Percentiles rank a stretch among this genome's conserved stretches.
phyloP scores from a whole-genome alignment of 2,113 vertebrate species.

The Brachypteracias leptosomus region DNA sequence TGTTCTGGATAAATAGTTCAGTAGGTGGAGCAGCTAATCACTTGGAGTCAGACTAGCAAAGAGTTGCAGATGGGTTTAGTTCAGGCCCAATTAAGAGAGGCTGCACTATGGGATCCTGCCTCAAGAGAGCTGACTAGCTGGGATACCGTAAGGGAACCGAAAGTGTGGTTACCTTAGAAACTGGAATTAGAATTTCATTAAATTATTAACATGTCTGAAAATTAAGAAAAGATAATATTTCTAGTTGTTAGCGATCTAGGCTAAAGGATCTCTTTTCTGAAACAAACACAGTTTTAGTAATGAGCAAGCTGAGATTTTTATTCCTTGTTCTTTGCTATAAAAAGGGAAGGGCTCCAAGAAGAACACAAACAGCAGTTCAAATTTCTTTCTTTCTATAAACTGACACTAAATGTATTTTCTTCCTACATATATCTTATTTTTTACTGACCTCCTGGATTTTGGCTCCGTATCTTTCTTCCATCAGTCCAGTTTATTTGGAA shows the following conservation, averaged over 20 bases:
- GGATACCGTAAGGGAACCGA: background rate
- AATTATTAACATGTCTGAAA: constrained; percentile 79
- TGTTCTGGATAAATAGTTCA: background rate
- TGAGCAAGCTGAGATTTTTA: constrained; percentile 76
- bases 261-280: constrained; percentile 79
- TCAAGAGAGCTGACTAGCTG: background rate
- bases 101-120: background rate
- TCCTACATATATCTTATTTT: background rate
- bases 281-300: constrained; percentile 76
- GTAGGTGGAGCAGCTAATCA: background rate
- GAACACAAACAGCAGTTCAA: constrained; percentile 58
- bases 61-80: background rate
- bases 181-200: constrained; percentile 77
- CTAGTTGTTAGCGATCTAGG: constrained; percentile 84
- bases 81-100: background rate
- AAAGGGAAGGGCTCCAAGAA: constrained; percentile 78
- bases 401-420: background rate
- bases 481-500: background rate
- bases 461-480: background rate
- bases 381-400: background rate
- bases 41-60: background rate
- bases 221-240: constrained; percentile 81
- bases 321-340: constrained; percentile 80
- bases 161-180: background rate
- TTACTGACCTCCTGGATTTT: background rate